Evolutionary conservation across 2,888 invertebrate species (phyloP), one percentile per base, ranked within the genome.

Genomic region (Hanleya hanleyi): DNA sequence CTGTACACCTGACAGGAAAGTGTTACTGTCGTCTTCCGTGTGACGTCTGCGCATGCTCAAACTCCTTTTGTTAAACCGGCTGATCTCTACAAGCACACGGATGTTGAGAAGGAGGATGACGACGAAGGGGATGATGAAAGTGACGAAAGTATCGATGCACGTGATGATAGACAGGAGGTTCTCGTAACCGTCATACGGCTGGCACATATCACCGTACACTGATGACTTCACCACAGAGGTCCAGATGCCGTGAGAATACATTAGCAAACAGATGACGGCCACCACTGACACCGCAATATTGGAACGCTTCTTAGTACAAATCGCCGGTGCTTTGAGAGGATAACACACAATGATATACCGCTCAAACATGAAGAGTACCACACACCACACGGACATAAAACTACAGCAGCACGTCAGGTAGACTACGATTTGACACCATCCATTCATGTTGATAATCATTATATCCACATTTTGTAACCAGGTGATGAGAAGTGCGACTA

Each of bases 291-390:
- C 75, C 6, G 82, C 78, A 0, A 75, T 67, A 5, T 76, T 74
- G 0, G 84, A 80, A 49, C 83, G 76, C 50, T 69, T 75, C 50
- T 76, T 81, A 51, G 84, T 84, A 74, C 86, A 84, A 47, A 86
- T 69, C 0, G 77, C 67, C 0, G 82, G 81, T 15, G 84, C 80
- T 61, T 92, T 92, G 68, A 96, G 89, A 0, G 96, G 96, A 88
- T 95, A 95, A 78, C 94, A 92, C 0, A 96, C 95, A 0, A 95
- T 96, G 3, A 96, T 93, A 87, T 95, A 96, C 12, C 96, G 92
- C 87, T 96, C 96, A 1, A 95, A 92, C 0, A 96, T 96, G 87
- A 96, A 96, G 0, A 95, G 94, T 5, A 96, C 94, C n/a, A 96
- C 95, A 78, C 96, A 93, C 96, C 96, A 96, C 0, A 95, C 94